Conservation (phyloP, 2,888 invertebrate genomes). For the Megaustenia siamemsis region DNA sequence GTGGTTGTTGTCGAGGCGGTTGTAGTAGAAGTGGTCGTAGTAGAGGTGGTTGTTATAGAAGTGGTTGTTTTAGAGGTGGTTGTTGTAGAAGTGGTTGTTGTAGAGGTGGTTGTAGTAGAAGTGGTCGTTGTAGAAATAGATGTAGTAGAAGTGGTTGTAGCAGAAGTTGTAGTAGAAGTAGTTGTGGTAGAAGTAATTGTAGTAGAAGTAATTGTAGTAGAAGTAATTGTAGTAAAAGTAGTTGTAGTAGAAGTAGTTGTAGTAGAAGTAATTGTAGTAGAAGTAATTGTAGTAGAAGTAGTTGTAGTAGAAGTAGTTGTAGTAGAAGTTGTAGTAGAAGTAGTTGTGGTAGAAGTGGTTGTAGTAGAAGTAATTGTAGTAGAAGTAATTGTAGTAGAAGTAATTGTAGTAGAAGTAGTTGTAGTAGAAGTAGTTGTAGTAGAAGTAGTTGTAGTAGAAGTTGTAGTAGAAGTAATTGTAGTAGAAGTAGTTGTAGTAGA, state of each 20-base stretch:
- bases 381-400: neutral
- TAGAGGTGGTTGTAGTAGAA: too few species aligned
- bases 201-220: too few species aligned
- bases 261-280: neutral
- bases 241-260: neutral
- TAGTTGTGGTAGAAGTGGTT: slow-evolving; percentile 26
- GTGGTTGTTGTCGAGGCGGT: too few species aligned
- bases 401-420: neutral
- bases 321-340: slow-evolving; percentile 39
- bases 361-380: slow-evolving; percentile 34
- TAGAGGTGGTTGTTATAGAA: too few species aligned
- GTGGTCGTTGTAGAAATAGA: too few species aligned
- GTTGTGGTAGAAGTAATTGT: too few species aligned
- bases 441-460: neutral
- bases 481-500: neutral
- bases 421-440: neutral
- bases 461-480: neutral
- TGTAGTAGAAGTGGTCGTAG: too few species aligned
- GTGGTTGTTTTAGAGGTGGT: too few species aligned
- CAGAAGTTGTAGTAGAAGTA: too few species aligned
- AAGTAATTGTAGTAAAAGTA: neutral
- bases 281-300: slow-evolving; percentile 27
- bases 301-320: slow-evolving; percentile 28
- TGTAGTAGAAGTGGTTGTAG: too few species aligned
- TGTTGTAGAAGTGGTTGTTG: too few species aligned